Conservation (phyloP, 2,113 vertebrate species). For the Coptodon bakossiorum region DNA sequence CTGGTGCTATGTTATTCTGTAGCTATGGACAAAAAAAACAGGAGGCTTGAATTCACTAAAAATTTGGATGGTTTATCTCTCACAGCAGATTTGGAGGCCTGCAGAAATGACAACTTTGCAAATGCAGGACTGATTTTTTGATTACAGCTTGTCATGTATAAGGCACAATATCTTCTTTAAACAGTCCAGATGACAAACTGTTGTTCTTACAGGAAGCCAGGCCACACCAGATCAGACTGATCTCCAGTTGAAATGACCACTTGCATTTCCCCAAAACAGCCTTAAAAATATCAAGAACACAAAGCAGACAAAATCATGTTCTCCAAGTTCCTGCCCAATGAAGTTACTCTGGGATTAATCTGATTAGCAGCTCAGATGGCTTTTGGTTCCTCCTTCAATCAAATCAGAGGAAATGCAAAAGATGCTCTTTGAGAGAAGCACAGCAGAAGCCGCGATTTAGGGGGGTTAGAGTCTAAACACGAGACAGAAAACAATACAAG, state of each 20-base stretch:
- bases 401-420: background rate
- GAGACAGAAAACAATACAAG: background rate
- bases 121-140: background rate
- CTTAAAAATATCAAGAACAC: background rate
- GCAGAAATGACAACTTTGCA: background rate
- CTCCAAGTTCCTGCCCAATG: background rate
- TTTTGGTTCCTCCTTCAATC: slow-evolving; percentile 1
- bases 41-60: background rate
- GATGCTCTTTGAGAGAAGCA: background rate
- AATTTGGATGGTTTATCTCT: background rate
- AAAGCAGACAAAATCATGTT: background rate
- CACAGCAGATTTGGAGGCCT: background rate
- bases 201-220: background rate
- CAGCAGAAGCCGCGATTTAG: background rate
- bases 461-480: background rate
- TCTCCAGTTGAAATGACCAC: background rate
- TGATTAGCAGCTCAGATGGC: slow-evolving; percentile 22
- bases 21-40: background rate
- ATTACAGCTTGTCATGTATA: background rate
- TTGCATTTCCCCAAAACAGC: background rate
- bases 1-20: background rate
- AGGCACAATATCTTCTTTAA: background rate
- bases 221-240: background rate
- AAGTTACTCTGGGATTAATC: background rate
- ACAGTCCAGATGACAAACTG: background rate